Evolutionary conservation across 2,888 invertebrate genomes (phyloP), one percentile per base, ranked within the genome.

Genomic region (Nowickia ferox): DNA sequence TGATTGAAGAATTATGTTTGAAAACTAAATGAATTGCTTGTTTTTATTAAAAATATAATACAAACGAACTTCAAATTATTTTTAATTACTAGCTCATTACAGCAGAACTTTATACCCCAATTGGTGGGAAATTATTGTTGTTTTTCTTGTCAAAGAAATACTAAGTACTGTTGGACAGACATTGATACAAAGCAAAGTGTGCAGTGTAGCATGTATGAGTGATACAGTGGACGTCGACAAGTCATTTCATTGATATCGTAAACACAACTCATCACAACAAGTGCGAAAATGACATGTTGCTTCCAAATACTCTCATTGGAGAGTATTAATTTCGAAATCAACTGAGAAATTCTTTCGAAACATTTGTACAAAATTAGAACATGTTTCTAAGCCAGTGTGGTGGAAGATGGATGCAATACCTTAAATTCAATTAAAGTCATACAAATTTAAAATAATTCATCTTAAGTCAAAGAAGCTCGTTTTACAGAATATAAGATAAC

Each of bases 201-300:
- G 55, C 8, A 55, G 15, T 22, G 38, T 59, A 53, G 65, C 55
- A 22, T 61, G 68, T 68, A 46, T 48, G 46, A 48, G 44, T 44
- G 51, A 30, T 30, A 13, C 57, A 15, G 55, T 42, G 63, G 55
- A 53, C 17, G 57, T 15, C 17, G 51, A 65, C 74, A 82, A 53
- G 17, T 61, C 13, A 71, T 79, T 59, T 71, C 71, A 79, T 51
- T 85, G 81, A 57, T 40, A 85, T 22, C 17, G 53, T 66, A 9
- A 69, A 17, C 51, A 81, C 48, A 79, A 71, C 74, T 77, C 76
- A 40, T 11, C 2, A 15, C 22, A 44, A 42, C 38, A 38, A 55
- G 53, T 76, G 69, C 13, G 66, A 77, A 76, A 75, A 71, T 79
- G 75, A 59, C 72, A 68, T 53, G 76, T 61, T 61, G 44, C 17